Conservation (phyloP, 2,888 invertebrate genomes). For the Odontocolon sp. region DNA sequence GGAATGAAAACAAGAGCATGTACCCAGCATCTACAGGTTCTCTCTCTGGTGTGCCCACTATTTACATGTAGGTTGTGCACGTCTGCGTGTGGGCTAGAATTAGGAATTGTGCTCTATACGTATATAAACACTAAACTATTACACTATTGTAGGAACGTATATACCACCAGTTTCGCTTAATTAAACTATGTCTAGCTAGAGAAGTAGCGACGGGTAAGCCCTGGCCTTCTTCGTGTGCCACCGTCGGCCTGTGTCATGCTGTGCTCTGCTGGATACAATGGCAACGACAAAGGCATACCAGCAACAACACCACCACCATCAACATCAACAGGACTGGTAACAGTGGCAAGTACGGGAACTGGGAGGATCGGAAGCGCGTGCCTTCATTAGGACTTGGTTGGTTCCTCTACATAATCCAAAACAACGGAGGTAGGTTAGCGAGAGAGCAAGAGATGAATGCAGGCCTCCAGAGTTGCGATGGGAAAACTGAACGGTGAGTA, state of each 20-base stretch:
- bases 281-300: slow-evolving; percentile 65
- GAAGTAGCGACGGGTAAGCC: slow-evolving; percentile 60
- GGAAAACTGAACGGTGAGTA: slow-evolving; percentile 32
- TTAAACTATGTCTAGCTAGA: slow-evolving; percentile 75
- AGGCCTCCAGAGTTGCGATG: slow-evolving; percentile 14
- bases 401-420: slow-evolving; percentile 68
- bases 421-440: slow-evolving; percentile 62
- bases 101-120: slow-evolving; percentile 14
- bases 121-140: slow-evolving; percentile 31
- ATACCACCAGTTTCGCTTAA: slow-evolving; percentile 75
- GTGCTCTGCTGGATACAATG: slow-evolving; percentile 42
- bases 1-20: slow-evolving; percentile 38
- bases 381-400: slow-evolving; percentile 73
- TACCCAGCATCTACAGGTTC: slow-evolving; percentile 2
- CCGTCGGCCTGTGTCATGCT: slow-evolving; percentile 11
- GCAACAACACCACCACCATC: slow-evolving; percentile 20
- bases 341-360: slow-evolving; percentile 26
- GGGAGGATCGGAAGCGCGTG: slow-evolving; percentile 67
- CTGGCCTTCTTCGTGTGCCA: slow-evolving; percentile 63
- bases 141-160: slow-evolving; percentile 52
- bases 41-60: not conserved
- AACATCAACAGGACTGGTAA: slow-evolving; percentile 26
- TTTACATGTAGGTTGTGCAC: too few relatives aligned
- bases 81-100: too few relatives aligned
- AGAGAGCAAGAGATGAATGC: slow-evolving; percentile 40